Evolutionary conservation across 37 sponge, comb jelly and placozoan species (phyloP), one percentile per base, ranked within the genome.

Genomic region (Cladorhizidae sp.): DNA sequence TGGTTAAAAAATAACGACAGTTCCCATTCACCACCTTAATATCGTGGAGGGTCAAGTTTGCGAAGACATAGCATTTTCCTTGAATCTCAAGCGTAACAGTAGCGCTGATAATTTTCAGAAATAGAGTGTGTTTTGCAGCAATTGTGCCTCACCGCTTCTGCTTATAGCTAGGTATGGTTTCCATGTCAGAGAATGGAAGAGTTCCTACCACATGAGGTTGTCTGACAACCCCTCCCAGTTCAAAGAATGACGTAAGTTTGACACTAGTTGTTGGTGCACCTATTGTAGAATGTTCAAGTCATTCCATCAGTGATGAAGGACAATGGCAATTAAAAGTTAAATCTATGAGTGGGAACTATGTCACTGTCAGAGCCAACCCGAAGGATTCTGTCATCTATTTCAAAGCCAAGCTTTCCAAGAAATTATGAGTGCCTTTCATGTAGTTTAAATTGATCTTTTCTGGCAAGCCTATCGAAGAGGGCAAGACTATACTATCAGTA

Each of bases 231-330:
- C 81, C 31, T 50, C 81, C 0, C 51, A 41, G 14, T 91, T 95
- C 29, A 61, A 75, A 89, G 29, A 93, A 95, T 80, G 96, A 95
- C 55, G 92, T 93, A 93, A 89, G 84, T 50, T 95, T 33, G 93
- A n/a, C n/a, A n/a, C n/a, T n/a, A n/a, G n/a, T n/a, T n/a, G n/a
- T n/a, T n/a, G n/a, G n/a, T n/a, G n/a, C 92, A 20, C 93, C 92
- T 0, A 93, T 93, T 15, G 90, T 90, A 64, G 93, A 93, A 12
- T 51, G 87, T n/a, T 62, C 89, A 21, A 79, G 71, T 32, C 3
- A 7, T 0, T 50, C 74, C 39, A 45, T 8, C 79, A n/a, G n/a
- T n/a, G n/a, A n/a, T n/a, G n/a, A n/a, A n/a, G n/a, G n/a, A n/a
- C n/a, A n/a, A n/a, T n/a, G 86, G 90, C 33, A 68, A 55, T 65